Base-by-base conservation (phyloP, 2,888 invertebrate species). In the Trilocha varians region DNA sequence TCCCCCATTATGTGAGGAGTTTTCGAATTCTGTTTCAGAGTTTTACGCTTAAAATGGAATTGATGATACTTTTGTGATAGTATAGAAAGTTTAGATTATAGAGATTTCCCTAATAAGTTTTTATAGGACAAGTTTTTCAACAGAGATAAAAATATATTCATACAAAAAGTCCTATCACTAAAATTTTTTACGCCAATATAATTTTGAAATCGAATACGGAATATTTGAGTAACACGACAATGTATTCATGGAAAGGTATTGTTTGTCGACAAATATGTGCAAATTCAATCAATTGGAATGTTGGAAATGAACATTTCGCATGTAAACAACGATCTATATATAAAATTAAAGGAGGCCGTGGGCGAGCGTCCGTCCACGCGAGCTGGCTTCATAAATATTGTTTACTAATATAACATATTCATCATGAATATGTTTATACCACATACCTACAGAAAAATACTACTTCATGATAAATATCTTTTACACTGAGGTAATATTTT, bases 1-100 rank as follows among this genome's bases (percentile, higher is more conserved):
- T 76, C 71, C 70, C 62, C 70, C 66, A 76, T 82, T 82, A 82
- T 82, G 80, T 76, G 72, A 70, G 62, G 76, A 80, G 78, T 78
- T 82, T 78, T 68, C 62, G 66, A 73, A 78, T 78, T 74, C 73
- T 70, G 69, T 68, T 64, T 57, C 57, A 49, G 62, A 60, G 73
- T 68, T 66, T 70, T 62, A 55, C 62, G 55, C 67, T 77, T 70
- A 69, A 70, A 66, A 58, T 55, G 59, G 62, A 72, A 67, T 64
- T 65, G 68, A 71, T 55, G 63, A 62, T 59, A 71, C 62, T 64
- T 65, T 60, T 59, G 59, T 54, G 59, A 62, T 65, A 64, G 58
- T 67, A 59, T 60, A 44, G 43, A 67, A 73, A 73, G 63, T 71
- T 71, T 63, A 55, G 60, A 66, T 65, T 66, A 62, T 70, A 63